phyloP scores from a whole-genome alignment of 2,797 vertebrate genomes.

The Acanthiza pusilla region DNA sequence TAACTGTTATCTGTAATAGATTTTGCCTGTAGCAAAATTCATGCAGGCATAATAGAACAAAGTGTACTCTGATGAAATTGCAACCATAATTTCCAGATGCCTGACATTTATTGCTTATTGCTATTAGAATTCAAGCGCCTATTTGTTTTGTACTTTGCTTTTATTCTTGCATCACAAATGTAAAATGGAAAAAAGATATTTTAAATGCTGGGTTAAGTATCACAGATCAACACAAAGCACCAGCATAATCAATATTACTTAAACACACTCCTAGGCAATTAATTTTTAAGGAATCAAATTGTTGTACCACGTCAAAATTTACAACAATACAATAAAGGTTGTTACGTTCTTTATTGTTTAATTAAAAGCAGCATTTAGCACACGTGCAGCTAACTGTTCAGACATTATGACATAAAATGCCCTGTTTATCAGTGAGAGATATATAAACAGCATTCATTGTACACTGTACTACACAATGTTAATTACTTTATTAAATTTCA shows the following conservation, averaged over 20 bases:
- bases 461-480: conserved; percentile 56
- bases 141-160: conserved; percentile 84
- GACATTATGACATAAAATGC: conserved; percentile 53
- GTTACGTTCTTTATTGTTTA: conserved; percentile 80
- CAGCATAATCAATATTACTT: conserved; percentile 81
- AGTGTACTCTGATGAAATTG: conserved; percentile 84
- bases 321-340: conserved; percentile 74
- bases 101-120: conserved; percentile 85
- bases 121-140: conserved; percentile 86
- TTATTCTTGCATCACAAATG: conserved; percentile 82
- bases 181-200: conserved; percentile 82
- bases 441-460: conserved; percentile 26
- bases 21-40: conserved; percentile 84
- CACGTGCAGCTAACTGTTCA: conserved; percentile 61
- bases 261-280: conserved; percentile 79
- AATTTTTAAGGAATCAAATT: conserved; percentile 81
- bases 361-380: conserved; percentile 81
- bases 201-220: conserved; percentile 82
- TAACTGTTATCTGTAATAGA: conserved; percentile 86
- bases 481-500: conserved; percentile 72
- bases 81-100: conserved; percentile 83
- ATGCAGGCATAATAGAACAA: conserved; percentile 84
- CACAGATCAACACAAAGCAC: conserved; percentile 72
- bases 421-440: conserved; percentile 61
- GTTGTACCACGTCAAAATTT: conserved; percentile 74